Evolutionary conservation across 2,113 vertebrate genomes (phyloP).

Genomic region (Pyxicephalus adspersus): DNA sequence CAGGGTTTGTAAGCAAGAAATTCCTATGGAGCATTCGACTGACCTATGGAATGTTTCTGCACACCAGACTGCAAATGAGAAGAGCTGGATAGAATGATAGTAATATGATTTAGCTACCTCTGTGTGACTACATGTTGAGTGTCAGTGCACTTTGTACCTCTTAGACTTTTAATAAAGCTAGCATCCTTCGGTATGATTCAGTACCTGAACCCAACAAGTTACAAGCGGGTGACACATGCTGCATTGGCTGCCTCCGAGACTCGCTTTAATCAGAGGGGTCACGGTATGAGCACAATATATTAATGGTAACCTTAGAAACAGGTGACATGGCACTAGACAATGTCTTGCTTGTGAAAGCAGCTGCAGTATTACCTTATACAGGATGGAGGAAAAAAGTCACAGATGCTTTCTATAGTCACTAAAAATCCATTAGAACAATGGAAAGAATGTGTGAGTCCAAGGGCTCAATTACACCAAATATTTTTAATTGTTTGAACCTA

Average conservation of each 20-base stretch:
- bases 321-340: conserved; percentile 53
- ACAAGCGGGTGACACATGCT: background rate
- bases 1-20: background rate
- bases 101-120: background rate
- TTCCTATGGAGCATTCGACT: background rate
- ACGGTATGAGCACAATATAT: conserved; percentile 51
- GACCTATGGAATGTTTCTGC: background rate
- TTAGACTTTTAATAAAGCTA: conserved; percentile 34
- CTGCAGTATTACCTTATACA: conserved; percentile 3
- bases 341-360: conserved; percentile 19
- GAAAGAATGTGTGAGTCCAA: no score
- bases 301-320: conserved; percentile 61
- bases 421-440: no score
- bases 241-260: background rate
- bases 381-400: background rate
- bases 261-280: conserved; percentile 61
- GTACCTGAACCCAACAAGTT: conserved; percentile 10
- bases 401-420: no score
- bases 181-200: conserved; percentile 4
- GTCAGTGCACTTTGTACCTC: conserved; percentile 33
- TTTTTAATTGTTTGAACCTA: no score
- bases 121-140: background rate
- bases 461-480: background rate
- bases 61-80: background rate
- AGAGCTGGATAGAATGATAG: background rate